Percentiles rank a stretch among this genome's conserved stretches.
These are phyloP conservation scores for Miniopterus natalensis DNA, from an alignment of 2,113 vertebrate species.

Conservation along the genomic window DNA sequence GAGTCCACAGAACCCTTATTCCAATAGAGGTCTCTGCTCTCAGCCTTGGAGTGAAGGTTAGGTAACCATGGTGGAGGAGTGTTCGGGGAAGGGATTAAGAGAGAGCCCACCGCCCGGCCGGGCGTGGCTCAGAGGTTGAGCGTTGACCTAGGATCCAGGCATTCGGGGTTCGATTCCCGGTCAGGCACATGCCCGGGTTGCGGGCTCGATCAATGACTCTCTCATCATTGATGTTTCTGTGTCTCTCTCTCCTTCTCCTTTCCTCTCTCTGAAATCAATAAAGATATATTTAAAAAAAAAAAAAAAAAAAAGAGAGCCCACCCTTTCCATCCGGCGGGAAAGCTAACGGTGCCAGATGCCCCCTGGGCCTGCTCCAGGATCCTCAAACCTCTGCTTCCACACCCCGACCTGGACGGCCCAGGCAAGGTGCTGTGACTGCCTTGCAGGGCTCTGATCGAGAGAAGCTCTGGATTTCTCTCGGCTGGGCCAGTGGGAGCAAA, in stretches of 20 bases:
- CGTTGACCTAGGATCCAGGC: too few species aligned
- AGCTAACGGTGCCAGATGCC: neutral
- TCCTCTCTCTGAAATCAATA: too few species aligned
- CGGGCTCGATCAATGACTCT: too few species aligned
- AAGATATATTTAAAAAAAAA: too few species aligned
- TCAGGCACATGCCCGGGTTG: too few species aligned
- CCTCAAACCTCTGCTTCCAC: neutral
- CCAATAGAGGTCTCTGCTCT: neutral
- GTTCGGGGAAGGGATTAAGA: slow-evolving; percentile 52
- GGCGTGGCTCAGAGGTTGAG: too few species aligned
- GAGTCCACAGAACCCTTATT: slow-evolving; percentile 22
- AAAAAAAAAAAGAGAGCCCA: neutral
- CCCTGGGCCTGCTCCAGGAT: neutral
- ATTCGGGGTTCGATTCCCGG: too few species aligned
- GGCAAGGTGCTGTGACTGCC: neutral
- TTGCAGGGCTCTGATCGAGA: neutral
- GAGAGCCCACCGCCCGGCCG: neutral
- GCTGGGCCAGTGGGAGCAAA: neutral
- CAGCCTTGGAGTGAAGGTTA: neutral
- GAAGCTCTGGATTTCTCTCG: neutral
- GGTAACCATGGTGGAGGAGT: slow-evolving; percentile 4
- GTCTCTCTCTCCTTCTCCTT: too few species aligned
- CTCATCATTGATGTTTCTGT: too few species aligned
- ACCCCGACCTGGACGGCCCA: neutral
- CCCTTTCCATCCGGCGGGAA: neutral